phyloP scores from a whole-genome alignment of 2,113 vertebrate genomes.

The Spheniscus mendiculus region DNA sequence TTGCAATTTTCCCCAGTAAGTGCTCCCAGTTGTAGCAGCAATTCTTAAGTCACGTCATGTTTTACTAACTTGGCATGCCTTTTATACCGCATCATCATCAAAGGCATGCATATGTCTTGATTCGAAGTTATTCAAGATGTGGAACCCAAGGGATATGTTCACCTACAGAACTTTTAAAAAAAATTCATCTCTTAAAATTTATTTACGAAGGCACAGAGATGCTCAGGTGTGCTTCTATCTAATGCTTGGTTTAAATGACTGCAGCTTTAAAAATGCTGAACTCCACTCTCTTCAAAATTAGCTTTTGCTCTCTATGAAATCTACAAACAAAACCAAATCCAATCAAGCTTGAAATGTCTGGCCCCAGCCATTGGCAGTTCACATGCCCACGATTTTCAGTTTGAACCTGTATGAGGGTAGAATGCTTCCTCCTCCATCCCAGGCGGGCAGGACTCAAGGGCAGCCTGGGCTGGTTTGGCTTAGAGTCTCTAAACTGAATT shows the following conservation, averaged over 20 bases:
- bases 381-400: fast-evolving
- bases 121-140: constrained; percentile 35
- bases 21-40: constrained; percentile 28
- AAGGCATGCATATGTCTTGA: background rate
- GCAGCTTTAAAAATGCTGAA: background rate
- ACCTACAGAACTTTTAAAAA: background rate
- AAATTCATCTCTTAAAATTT: background rate
- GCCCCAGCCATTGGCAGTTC: background rate
- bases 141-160: background rate
- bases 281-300: background rate
- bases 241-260: background rate
- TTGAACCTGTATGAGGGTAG: background rate
- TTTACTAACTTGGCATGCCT: constrained; percentile 5
- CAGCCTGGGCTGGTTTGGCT: background rate
- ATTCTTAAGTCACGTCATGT: background rate
- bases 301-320: background rate
- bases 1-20: background rate
- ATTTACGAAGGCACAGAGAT: background rate
- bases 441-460: background rate
- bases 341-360: background rate
- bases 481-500: background rate
- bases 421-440: background rate
- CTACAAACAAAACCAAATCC: background rate
- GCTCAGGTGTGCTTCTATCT: background rate
- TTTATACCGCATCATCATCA: background rate